Evolutionary conservation across 2,888 invertebrate genomes (phyloP), one percentile per base, ranked within the genome.

Genomic region (Brachyptera putata): DNA sequence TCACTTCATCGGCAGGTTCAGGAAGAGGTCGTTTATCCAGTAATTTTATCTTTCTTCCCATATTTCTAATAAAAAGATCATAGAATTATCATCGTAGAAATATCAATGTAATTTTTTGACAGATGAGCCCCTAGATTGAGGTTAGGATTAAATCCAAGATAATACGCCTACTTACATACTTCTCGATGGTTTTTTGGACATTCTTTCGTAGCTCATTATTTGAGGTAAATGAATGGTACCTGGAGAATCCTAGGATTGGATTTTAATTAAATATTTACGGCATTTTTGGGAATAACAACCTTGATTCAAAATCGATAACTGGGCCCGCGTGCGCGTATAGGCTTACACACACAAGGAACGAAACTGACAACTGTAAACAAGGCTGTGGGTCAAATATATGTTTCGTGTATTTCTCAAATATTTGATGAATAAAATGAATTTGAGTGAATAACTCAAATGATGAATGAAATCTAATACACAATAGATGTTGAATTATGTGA

Each of bases 151-250:
- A 60, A 24, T 49, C 53, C 13, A 16, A 9, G 5, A 21, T 46
- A 11, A 21, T 41, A 36, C 36, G n/a, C 9, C n/a, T n/a, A 60
- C 62, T 62, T 56, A 62, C 62, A 62, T 24, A 26, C 24, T 48
- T 53, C 62, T 56, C 39, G 62, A 39, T 5, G 41, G 37, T 25
- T 62, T 62, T 24, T 24, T 30, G 34, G 59, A 59, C 62, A 62
- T 62, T 14, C 24, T 21, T 11, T 16, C 1, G n/a, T 3, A 41
- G n/a, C n/a, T n/a, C n/a, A n/a, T 3, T 18, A 18, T 21, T 41
- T 2, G 18, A 3, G 41, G 16, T 18, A 14, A 18, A 14, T 41
- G 3, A 2, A 41, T 18, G 4, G 14, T 16, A 2, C 11, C 18
- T 14, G 21, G 16, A 13, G 4, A 7, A n/a, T 41, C 21, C 21